phyloP scores from a whole-genome alignment of 2,888 invertebrate genomes.

The Habrosyne pyritoides region DNA sequence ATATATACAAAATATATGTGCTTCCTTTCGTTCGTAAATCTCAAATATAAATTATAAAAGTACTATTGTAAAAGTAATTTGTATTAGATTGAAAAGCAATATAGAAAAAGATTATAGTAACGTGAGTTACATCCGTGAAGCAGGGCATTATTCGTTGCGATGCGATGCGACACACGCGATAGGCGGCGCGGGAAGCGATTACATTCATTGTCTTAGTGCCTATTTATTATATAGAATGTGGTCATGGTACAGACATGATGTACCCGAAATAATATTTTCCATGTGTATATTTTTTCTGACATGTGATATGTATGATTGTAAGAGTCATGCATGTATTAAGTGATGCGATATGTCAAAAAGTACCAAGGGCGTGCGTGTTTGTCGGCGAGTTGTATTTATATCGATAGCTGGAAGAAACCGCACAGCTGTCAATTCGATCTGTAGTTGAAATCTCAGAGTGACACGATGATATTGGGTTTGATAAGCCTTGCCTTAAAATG shows the following conservation, averaged over 20 bases:
- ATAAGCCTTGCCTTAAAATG: slow-evolving; percentile 78
- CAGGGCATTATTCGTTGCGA: slow-evolving; percentile 43
- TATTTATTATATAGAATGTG: slow-evolving; percentile 46
- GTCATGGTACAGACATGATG: slow-evolving; percentile 28
- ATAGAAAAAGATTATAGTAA: not conserved
- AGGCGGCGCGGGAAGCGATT: slow-evolving; percentile 37
- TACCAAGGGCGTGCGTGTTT: not conserved
- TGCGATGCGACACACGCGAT: not conserved
- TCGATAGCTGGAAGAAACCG: not conserved
- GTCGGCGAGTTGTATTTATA: slow-evolving; percentile 1
- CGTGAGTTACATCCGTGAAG: slow-evolving; percentile 27
- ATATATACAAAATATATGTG: slow-evolving; percentile 14
- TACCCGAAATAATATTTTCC: slow-evolving; percentile 35
- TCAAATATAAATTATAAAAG: slow-evolving; percentile 2
- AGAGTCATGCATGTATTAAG: slow-evolving; percentile 23
- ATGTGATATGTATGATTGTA: slow-evolving; percentile 55
- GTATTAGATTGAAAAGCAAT: not conserved
- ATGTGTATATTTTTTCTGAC: slow-evolving; percentile 44
- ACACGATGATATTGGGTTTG: slow-evolving; percentile 46
- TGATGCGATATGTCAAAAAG: slow-evolving; percentile 4
- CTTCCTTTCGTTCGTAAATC: slow-evolving; percentile 13
- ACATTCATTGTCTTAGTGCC: slow-evolving; percentile 52
- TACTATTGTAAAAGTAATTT: not conserved
- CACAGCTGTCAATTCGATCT: slow-evolving; percentile 23
- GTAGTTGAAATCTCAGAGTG: slow-evolving; percentile 42